A percentile compares a stretch with the other conserved stretches of the same genome.
Conservation (phyloP, 2,888 invertebrate genomes). For the Drosophila rellima region DNA sequence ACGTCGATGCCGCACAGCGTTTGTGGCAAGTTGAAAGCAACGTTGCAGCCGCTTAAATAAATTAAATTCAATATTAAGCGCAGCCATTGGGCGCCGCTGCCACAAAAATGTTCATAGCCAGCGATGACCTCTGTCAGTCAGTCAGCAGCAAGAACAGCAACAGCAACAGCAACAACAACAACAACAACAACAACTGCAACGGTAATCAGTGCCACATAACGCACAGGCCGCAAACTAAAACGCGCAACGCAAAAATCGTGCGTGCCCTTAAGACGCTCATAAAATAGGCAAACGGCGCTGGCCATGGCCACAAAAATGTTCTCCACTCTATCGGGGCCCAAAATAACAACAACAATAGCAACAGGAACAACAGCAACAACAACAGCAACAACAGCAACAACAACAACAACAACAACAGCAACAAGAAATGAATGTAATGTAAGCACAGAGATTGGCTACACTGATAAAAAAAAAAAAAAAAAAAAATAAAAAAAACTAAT, state of each 20-base stretch:
- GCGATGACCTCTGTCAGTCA: constrained; percentile 61
- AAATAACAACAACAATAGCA: constrained; percentile 30
- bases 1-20: constrained; percentile 18
- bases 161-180: constrained; percentile 16
- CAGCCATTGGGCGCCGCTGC: constrained; percentile 57
- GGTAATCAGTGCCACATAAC: constrained; percentile 81
- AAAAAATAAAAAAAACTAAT: no score
- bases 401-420: no score
- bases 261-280: constrained; percentile 82
- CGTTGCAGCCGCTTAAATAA: constrained; percentile 62
- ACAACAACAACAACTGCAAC: constrained; percentile 55
- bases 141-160: constrained; percentile 17
- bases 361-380: constrained; percentile 16
- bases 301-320: constrained; percentile 70
- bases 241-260: constrained; percentile 81
- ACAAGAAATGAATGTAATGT: constrained; percentile 17
- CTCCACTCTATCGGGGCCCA: constrained; percentile 57
- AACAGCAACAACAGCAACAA: constrained; percentile 15
- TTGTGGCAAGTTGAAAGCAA: constrained; percentile 15
- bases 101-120: constrained; percentile 59
- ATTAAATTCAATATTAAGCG: constrained; percentile 74
- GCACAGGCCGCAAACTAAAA: constrained; percentile 74
- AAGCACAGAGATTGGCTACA: constrained; percentile 40
- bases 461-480: no score
- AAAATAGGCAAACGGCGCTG: constrained; percentile 76